phyloP scores from a whole-genome alignment of 2,888 invertebrate species.

The Serripes groenlandicus region DNA sequence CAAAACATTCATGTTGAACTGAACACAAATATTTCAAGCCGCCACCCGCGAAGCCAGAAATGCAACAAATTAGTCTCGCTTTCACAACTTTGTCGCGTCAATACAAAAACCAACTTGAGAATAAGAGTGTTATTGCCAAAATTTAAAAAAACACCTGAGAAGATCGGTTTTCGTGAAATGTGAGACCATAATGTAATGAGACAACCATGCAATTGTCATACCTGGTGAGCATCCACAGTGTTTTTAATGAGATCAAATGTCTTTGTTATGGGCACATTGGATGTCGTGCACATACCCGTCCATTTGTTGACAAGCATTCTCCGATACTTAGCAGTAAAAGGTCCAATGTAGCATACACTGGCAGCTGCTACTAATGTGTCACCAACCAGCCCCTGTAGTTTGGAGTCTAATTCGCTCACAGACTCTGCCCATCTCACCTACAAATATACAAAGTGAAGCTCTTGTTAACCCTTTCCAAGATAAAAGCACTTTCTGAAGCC shows the following conservation, averaged over 20 bases:
- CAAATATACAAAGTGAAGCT: background rate
- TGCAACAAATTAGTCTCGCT: too few species aligned
- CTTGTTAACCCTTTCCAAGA: background rate
- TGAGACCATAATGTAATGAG: background rate
- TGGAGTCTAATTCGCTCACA: constrained; percentile 81
- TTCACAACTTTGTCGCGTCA: too few species aligned
- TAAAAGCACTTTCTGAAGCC: too few species aligned
- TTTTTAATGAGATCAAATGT: constrained; percentile 82
- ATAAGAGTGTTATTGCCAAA: too few species aligned
- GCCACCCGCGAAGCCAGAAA: too few species aligned
- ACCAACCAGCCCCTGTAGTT: constrained; percentile 84
- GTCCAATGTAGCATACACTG: constrained; percentile 84
- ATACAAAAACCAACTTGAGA: too few species aligned
- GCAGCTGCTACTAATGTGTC: constrained; percentile 85
- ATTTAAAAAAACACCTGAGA: background rate
- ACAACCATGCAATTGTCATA: constrained; percentile 39
- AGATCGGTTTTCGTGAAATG: background rate
- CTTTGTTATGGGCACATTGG: constrained; percentile 80
- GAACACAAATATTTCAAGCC: too few species aligned
- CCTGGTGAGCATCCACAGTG: constrained; percentile 83
- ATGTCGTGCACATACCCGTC: constrained; percentile 75
- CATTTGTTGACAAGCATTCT: constrained; percentile 76
- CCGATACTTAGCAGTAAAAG: constrained; percentile 84
- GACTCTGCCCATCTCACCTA: constrained; percentile 85
- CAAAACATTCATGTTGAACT: too few species aligned